Conservation (phyloP, 2,113 vertebrate genomes). For the Chloropsis cyanopogon region DNA sequence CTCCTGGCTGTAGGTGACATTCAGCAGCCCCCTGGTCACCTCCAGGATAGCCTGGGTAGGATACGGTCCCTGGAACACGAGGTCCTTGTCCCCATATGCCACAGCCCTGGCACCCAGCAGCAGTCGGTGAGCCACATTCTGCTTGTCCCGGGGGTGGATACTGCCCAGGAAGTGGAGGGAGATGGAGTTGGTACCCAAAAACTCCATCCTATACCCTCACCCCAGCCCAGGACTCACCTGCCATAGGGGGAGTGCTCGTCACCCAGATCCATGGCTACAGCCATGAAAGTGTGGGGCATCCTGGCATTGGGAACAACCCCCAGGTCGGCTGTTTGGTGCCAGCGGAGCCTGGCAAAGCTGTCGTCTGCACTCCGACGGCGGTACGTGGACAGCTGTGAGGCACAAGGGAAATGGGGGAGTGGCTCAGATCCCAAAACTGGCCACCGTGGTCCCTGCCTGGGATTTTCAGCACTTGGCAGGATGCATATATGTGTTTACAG, state of each 20-base stretch:
- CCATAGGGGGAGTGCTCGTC: constrained; percentile 81
- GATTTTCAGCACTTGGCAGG: neutral
- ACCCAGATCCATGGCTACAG: constrained; percentile 85
- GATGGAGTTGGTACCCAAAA: neutral
- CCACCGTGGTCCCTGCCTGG: too few species aligned
- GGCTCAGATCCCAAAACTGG: neutral
- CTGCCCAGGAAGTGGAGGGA: constrained; percentile 54
- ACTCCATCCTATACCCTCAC: neutral
- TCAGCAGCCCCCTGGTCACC: constrained; percentile 30
- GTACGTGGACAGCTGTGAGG: constrained; percentile 76
- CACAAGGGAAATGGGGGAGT: neutral
- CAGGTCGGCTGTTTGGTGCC: constrained; percentile 89
- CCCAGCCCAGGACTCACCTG: constrained; percentile 51
- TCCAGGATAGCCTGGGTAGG: constrained; percentile 51
- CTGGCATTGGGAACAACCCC: constrained; percentile 81
- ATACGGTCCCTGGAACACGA: constrained; percentile 84
- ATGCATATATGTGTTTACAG: accelerated
- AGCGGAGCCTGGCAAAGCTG: constrained; percentile 81
- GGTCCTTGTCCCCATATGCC: constrained; percentile 76
- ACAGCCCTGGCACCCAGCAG: constrained; percentile 84
- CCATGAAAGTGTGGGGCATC: constrained; percentile 92
- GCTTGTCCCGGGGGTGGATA: constrained; percentile 87
- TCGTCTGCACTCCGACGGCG: neutral
- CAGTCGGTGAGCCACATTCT: constrained; percentile 81
- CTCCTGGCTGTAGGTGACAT: constrained; percentile 75